Evolutionary conservation across 2,113 vertebrate species (phyloP), one percentile per base, ranked within the genome.

Genomic region (Meles meles): DNA sequence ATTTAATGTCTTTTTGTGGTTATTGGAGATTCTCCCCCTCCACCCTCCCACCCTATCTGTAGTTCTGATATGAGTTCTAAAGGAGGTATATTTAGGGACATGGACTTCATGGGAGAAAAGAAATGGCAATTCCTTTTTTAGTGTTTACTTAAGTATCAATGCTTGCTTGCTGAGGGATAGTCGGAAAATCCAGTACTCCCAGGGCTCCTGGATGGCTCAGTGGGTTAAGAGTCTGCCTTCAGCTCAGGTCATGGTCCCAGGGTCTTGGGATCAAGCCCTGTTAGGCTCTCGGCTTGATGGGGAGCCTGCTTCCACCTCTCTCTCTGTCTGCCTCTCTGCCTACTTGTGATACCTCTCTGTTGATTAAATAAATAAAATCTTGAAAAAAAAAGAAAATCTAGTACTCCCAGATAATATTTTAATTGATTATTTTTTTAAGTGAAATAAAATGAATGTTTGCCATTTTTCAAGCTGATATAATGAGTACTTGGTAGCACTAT

Each of bases 371-470:
- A 55, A 55, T 55, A 55, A 55, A 55, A 55, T 55, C 52, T 55
- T 55, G 17, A 55, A 55, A 55, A 14, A 15, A 15, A 52, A 52
- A 92, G 59, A 88, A 97, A 85, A 85, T 91, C 52, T 52, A 92
- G 37, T 81, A 72, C 12, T 37, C 31, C 13, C 31, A 86, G n/a
- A 61, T 95, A 67, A 20, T 81, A 94, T 90, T 96, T 96, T 86
- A 96, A 57, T 88, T 94, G 87, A 93, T 69, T 84, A 85, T 93
- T 94, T 85, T 65, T 85, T 76, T 85, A 94, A 96, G 88, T 59
- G 39, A 39, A 95, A 61, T 49, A 63, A 91, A 95, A 82, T 93
- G 29, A 93, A 39, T 11, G 31, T 76, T 93, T 95, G 7, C 57
- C 9, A 84, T 3, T 90, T 93, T 86, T 83, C 52, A 94, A 9